Base-by-base conservation (phyloP, 2,797 vertebrate species). In the Acanthurus tractus region DNA sequence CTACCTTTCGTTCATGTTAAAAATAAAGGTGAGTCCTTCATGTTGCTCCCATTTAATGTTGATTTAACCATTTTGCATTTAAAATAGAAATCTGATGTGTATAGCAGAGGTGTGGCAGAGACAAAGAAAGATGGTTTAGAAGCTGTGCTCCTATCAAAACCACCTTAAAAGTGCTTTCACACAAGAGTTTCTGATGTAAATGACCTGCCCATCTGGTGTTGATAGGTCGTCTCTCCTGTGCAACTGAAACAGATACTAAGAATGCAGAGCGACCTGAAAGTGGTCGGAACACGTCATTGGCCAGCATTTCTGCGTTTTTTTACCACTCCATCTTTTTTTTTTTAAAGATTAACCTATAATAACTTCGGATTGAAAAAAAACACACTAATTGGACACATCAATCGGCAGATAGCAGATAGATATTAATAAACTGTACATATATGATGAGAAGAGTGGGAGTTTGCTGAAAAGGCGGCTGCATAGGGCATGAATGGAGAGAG, bases 401-500 rank as follows among this genome's bases (percentile, higher is more conserved):
- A 17, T 55, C 15, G 44, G 22, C 45, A 61, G 53, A 67, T 11
- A 44, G 62, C 56, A 8, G 7, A 42, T 17, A 54, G 15, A 76
- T 76, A 53, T 64, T 63, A 40, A 20, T 8, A 36, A 53, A 80
- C 86, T 88, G 88, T 84, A 87, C 46, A 45, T 82, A 78, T 65
- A 77, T 72, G 81, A 88, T 56, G 59, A 78, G 76, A 46, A 42
- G 74, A 86, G 78, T 9, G 52, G 61, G 78, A 67, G 62, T 66
- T 66, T 70, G 45, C 38, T 62, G 76, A 78, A 84, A 77, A 78
- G 78, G 69, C 42, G 68, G 86, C 75, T 77, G 83, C 78, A 79
- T 79, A 50, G 80, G 71, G 83, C 74, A 87, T 93, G 90, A 93
- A 93, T 93, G 88, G 84, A 90, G 83, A 79, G 86, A 86, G 89